These are phyloP conservation scores for Eidolon helvum DNA, from an alignment of 2,113 vertebrate genomes.

Conservation along the genomic window DNA sequence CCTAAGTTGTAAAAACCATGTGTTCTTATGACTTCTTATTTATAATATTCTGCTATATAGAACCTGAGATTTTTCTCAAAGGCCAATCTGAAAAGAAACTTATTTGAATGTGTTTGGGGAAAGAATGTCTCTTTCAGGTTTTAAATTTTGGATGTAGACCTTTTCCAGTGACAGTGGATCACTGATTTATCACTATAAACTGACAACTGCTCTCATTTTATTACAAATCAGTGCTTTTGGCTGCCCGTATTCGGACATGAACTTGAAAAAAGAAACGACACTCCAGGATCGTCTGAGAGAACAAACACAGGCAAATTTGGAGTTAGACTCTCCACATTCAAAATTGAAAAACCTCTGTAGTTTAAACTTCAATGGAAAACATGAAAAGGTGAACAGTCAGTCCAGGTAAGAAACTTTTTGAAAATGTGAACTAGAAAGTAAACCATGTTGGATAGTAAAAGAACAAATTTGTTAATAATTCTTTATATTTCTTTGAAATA, in stretches of 20 bases:
- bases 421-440: not conserved
- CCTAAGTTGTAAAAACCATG: not conserved
- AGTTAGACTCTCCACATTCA: not conserved
- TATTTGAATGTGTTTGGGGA: not conserved
- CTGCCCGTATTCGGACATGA: constrained; percentile 47
- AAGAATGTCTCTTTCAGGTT: not conserved
- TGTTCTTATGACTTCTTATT: not conserved
- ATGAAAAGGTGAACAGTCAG: not conserved
- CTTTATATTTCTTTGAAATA: not conserved
- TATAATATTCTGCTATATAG: not conserved
- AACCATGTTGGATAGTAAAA: not conserved
- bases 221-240: constrained; percentile 56
- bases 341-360: not conserved
- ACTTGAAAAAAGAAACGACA: constrained; percentile 54
- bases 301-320: constrained; percentile 30
- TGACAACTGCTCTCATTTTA: constrained; percentile 2
- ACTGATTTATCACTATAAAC: not conserved
- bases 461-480: not conserved
- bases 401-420: constrained; percentile 43
- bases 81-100: not conserved
- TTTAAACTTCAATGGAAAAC: constrained; percentile 46
- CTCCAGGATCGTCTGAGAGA: constrained; percentile 24
- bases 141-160: not conserved
- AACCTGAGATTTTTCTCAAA: not conserved
- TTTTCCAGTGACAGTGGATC: not conserved